phyloP scores from a whole-genome alignment of 2,113 vertebrate species.

The Garra rufa region DNA sequence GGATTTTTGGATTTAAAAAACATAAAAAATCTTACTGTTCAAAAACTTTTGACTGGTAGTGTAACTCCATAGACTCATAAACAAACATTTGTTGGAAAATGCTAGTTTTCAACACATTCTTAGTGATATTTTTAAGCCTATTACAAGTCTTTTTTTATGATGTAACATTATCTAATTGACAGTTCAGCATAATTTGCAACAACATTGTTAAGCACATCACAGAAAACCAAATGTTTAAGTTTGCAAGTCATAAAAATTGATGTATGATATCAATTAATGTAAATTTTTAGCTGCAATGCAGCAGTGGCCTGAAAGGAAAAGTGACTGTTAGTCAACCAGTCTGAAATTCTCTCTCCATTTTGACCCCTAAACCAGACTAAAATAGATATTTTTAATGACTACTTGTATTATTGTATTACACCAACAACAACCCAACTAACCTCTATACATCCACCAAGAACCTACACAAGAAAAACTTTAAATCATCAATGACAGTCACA shows the following conservation, averaged over 20 bases:
- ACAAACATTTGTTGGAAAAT: background rate
- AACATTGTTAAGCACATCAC: background rate
- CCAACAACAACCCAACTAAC: background rate
- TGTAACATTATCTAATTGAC: background rate
- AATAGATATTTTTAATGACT: background rate
- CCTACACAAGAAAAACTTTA: slow-evolving; percentile 10
- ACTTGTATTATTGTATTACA: slow-evolving; percentile 18
- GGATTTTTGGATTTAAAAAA: too few relatives aligned
- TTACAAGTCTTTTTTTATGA: background rate
- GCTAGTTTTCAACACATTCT: background rate
- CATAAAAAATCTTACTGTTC: too few relatives aligned
- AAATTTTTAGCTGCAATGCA: background rate
- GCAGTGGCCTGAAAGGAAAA: background rate
- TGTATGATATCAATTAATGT: background rate
- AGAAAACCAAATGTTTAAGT: background rate
- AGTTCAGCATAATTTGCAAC: background rate
- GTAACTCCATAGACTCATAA: too few relatives aligned
- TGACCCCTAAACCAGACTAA: background rate
- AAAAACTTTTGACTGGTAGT: too few relatives aligned
- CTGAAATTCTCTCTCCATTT: background rate
- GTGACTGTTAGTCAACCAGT: background rate
- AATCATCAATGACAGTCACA: slow-evolving; percentile 7
- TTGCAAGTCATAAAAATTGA: background rate
- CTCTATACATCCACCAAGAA: background rate
- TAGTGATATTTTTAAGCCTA: background rate